Percentiles rank a stretch among this genome's conserved stretches.
phyloP scores from a whole-genome alignment of 2,888 invertebrate species.

The Dynastes tityus region DNA sequence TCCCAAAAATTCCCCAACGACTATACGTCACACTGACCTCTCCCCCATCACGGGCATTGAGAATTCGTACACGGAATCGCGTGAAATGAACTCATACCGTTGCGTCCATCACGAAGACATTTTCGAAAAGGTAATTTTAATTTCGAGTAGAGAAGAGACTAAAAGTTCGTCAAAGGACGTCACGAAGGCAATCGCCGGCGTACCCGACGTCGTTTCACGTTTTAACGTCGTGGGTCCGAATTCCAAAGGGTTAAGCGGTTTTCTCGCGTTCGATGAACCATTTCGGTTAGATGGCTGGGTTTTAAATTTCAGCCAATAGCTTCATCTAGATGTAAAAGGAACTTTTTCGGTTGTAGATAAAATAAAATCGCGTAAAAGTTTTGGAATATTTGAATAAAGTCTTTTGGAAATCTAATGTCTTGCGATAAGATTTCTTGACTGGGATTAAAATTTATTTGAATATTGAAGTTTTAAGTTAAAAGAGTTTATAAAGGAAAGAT shows the following conservation, averaged over 20 bases:
- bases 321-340: neutral
- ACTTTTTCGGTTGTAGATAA: neutral
- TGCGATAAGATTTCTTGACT: too few relatives aligned
- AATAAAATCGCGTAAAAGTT: neutral
- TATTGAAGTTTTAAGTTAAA: too few relatives aligned
- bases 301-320: too few relatives aligned
- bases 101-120: neutral
- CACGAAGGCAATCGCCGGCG: neutral
- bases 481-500: neutral
- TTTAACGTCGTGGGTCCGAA: slow-evolving; percentile 5
- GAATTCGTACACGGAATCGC: slow-evolving; percentile 2
- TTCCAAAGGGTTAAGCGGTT: slow-evolving; percentile 14
- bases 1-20: too few relatives aligned
- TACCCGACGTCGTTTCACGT: slow-evolving; percentile 4
- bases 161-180: slow-evolving; percentile 24
- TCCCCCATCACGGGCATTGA: neutral
- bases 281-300: too few relatives aligned
- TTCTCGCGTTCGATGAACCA: neutral
- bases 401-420: too few relatives aligned
- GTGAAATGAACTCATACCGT: slow-evolving; percentile 8
- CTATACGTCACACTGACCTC: too few relatives aligned
- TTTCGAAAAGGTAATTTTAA: slow-evolving; percentile 24
- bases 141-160: neutral
- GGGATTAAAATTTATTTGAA: too few relatives aligned
- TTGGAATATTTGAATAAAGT: neutral